Evolutionary conservation across 1,140 invertebrate genomes (phyloP).

Genomic region (Pogonomyrmex barbatus): DNA sequence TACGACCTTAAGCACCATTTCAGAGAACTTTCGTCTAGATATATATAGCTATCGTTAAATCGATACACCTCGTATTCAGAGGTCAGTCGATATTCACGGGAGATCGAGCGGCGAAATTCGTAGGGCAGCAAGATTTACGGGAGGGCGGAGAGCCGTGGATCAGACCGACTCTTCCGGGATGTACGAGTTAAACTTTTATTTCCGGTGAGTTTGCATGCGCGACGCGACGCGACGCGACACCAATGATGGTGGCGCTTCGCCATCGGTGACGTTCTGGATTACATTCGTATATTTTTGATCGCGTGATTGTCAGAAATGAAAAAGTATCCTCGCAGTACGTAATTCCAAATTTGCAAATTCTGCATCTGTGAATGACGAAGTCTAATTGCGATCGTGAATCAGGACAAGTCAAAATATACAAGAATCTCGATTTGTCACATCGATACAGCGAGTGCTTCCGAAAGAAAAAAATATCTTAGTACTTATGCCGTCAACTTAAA

Average conservation of each 20-base stretch:
- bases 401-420: background rate
- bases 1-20: constrained; percentile 37
- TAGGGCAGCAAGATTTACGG: constrained; percentile 68
- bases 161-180: constrained; percentile 53
- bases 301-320: constrained; percentile 11
- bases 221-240: constrained; percentile 58
- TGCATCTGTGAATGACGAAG: background rate
- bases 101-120: constrained; percentile 70
- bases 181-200: constrained; percentile 70
- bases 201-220: constrained; percentile 64
- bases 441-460: background rate
- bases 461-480: background rate
- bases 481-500: constrained; percentile 17
- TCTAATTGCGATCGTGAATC: constrained; percentile 19
- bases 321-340: background rate
- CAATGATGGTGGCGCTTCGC: constrained; percentile 48
- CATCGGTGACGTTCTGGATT: constrained; percentile 53
- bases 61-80: constrained; percentile 50
- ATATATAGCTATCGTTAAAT: constrained; percentile 37
- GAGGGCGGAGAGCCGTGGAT: constrained; percentile 60
- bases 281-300: constrained; percentile 60
- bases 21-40: constrained; percentile 47
- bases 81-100: constrained; percentile 68
- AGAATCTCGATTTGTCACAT: constrained; percentile 1
- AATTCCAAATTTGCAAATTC: background rate